Evolutionary conservation across 1,140 invertebrate genomes (phyloP).

Genomic region (Megalopta genalis): DNA sequence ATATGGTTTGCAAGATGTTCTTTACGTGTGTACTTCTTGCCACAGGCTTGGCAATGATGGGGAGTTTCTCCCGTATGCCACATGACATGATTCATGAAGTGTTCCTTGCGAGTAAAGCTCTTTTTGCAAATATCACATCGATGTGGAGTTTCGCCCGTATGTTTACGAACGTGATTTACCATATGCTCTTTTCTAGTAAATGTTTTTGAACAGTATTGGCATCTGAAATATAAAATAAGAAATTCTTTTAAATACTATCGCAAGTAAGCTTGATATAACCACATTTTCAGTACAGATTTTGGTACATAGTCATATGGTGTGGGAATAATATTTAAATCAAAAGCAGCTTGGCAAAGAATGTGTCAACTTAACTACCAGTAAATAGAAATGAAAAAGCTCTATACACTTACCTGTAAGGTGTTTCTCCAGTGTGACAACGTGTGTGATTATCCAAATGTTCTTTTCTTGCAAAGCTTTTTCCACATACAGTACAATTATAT

Average conservation of each 20-base stretch:
- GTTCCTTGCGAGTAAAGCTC: conserved; percentile 85
- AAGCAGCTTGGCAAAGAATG: too few relatives aligned
- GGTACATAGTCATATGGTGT: too few relatives aligned
- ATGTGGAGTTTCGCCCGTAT: conserved; percentile 88
- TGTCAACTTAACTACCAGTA: background rate
- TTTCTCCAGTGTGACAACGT: conserved; percentile 91
- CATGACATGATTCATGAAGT: conserved; percentile 85
- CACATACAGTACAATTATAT: conserved; percentile 90
- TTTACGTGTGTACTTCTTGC: conserved; percentile 89
- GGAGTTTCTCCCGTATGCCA: conserved; percentile 87
- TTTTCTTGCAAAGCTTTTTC: conserved; percentile 92
- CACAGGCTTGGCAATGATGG: conserved; percentile 87
- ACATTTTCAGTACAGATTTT: too few relatives aligned
- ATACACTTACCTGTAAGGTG: conserved; percentile 83
- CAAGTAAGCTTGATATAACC: too few relatives aligned
- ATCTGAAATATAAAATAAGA: conserved; percentile 67
- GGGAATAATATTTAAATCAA: too few relatives aligned
- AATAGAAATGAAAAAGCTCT: background rate
- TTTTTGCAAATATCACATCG: conserved; percentile 87
- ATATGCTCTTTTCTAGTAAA: conserved; percentile 86
- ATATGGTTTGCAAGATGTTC: conserved; percentile 89
- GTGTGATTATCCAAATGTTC: conserved; percentile 92
- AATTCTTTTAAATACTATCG: background rate
- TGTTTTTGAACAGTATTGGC: conserved; percentile 85
- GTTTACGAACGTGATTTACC: conserved; percentile 85